A percentile compares a stretch with the other conserved stretches of the same genome.
Conservation (phyloP, 2,113 vertebrate species). For the Antigone vipio region DNA sequence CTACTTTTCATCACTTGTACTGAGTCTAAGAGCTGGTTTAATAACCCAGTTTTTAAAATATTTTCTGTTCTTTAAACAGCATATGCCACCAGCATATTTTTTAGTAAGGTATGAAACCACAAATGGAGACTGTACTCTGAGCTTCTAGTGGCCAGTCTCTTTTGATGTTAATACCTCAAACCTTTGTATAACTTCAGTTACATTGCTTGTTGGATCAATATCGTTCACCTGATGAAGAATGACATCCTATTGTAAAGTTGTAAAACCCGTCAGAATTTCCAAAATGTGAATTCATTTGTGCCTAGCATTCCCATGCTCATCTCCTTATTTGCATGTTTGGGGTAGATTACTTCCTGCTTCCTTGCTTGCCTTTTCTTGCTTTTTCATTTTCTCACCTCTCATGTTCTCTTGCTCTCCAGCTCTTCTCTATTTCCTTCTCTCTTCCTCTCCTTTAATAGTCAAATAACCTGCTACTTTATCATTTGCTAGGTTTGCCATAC, state of each 20-base stretch:
- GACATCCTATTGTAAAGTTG: neutral
- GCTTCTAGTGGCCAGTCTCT: neutral
- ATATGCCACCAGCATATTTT: neutral
- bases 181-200: neutral
- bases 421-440: neutral
- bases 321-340: neutral
- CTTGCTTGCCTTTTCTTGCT: neutral
- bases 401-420: neutral
- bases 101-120: neutral
- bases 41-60: slow-evolving; percentile 20
- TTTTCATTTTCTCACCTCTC: neutral
- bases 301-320: neutral
- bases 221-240: neutral
- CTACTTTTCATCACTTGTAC: slow-evolving; percentile 30
- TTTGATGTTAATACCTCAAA: neutral
- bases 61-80: neutral
- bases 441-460: neutral
- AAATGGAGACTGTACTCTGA: neutral
- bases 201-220: neutral
- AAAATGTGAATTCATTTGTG: neutral
- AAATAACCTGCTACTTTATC: neutral
- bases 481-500: neutral
- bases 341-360: neutral
- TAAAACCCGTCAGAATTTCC: neutral
- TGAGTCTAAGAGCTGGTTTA: neutral